Evolutionary conservation across 2,113 vertebrate species (phyloP).

Genomic region (Dermatemys mawii): DNA sequence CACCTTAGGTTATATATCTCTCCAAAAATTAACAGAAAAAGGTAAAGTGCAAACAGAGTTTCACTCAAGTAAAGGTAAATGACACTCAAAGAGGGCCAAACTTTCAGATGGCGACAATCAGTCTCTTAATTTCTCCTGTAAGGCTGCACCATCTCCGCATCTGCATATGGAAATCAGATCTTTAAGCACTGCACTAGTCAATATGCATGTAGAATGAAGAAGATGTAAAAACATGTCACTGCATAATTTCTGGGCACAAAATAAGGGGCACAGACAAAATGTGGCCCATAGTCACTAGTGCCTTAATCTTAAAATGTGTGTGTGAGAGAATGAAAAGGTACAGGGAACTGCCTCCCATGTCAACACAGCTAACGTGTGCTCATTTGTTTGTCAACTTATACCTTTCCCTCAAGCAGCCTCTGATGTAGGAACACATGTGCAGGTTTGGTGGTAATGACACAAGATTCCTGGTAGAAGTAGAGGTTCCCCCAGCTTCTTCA

Average conservation of each 20-base stretch:
- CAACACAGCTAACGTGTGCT: background rate
- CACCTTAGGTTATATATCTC: constrained; percentile 23
- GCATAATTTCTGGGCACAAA: rapidly evolving
- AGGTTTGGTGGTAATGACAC: constrained; percentile 20
- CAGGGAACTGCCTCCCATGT: background rate
- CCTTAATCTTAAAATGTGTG: background rate
- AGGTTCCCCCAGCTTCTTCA: background rate
- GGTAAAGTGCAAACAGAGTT: background rate
- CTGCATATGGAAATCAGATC: background rate
- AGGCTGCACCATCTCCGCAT: background rate
- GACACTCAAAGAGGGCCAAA: background rate
- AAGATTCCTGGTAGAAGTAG: constrained; percentile 32
- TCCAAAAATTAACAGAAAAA: background rate
- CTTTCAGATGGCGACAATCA: background rate
- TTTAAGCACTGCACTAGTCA: background rate
- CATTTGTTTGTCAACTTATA: background rate
- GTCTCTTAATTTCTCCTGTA: background rate
- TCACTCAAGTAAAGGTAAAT: background rate
- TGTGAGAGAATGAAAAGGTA: background rate
- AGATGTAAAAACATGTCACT: background rate
- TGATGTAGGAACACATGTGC: constrained; percentile 16
- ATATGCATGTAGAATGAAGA: background rate
- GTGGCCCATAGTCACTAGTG: rapidly evolving
- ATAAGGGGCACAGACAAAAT: background rate
- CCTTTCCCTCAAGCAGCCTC: background rate